A percentile compares a stretch with the other conserved stretches of the same genome.
These are phyloP conservation scores for Glossosoma conforme DNA, from an alignment of 1,140 invertebrate genomes.

Conservation along the genomic window DNA sequence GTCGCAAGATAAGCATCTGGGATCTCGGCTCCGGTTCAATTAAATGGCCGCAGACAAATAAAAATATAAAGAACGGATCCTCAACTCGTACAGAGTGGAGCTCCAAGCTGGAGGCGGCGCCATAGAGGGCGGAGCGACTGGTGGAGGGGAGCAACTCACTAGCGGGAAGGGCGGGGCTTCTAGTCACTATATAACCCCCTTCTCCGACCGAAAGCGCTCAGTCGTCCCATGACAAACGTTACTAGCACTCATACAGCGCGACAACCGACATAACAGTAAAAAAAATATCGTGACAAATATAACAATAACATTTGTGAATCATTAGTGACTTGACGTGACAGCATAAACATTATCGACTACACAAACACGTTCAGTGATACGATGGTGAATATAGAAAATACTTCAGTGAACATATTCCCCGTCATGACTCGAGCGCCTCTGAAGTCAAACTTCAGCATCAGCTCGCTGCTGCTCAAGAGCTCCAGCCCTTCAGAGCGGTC, in stretches of 20 bases:
- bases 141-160: neutral
- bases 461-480: slow-evolving; percentile 64
- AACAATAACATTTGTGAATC: no score
- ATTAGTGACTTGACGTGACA: no score
- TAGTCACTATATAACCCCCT: slow-evolving; percentile 25
- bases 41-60: no score
- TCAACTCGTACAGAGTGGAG: no score
- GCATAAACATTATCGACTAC: no score
- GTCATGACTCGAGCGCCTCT: slow-evolving; percentile 55
- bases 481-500: slow-evolving; percentile 40
- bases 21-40: no score
- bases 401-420: slow-evolving; percentile 43
- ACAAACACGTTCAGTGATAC: no score
- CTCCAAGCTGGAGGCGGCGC: slow-evolving; percentile 2
- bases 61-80: no score
- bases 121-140: slow-evolving; percentile 2
- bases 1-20: no score
- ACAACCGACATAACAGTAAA: no score
- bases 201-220: slow-evolving; percentile 4
- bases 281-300: no score
- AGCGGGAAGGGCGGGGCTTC: slow-evolving; percentile 7
- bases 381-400: slow-evolving; percentile 32
- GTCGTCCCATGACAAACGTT: slow-evolving; percentile 10
- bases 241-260: neutral
- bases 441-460: slow-evolving; percentile 69